Percentiles rank a stretch among this genome's conserved stretches.
Evolutionary conservation across 2,797 vertebrate species (phyloP).

Genomic region (Fundulus diaphanus): DNA sequence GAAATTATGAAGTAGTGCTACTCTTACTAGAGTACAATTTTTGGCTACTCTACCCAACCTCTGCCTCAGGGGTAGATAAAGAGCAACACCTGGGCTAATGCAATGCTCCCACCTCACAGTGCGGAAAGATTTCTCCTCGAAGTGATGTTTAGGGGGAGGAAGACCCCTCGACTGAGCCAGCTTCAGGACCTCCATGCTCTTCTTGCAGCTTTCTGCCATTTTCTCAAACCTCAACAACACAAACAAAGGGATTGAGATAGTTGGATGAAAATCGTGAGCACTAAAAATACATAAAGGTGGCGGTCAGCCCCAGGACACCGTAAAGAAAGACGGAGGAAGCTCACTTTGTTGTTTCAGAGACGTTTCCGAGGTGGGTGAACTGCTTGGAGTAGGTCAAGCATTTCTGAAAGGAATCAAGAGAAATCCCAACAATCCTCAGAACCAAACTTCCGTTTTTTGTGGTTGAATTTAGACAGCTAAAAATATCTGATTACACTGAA

Average conservation of each 20-base stretch:
- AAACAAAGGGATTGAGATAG: background rate
- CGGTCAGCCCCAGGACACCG: background rate
- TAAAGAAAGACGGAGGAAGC: background rate
- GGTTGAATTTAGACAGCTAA: too few relatives aligned
- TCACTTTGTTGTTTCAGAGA: slow-evolving; percentile 91
- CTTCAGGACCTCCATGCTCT: slow-evolving; percentile 90
- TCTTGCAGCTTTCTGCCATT: slow-evolving; percentile 90
- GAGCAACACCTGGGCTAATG: background rate
- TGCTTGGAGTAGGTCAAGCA: slow-evolving; percentile 93
- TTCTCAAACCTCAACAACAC: slow-evolving; percentile 90
- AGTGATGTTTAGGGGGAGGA: slow-evolving; percentile 93
- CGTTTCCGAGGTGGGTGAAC: slow-evolving; percentile 94
- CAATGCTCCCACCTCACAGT: slow-evolving; percentile 83
- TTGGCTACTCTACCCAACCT: too few relatives aligned
- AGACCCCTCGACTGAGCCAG: slow-evolving; percentile 88
- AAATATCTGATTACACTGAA: too few relatives aligned
- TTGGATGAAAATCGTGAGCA: background rate
- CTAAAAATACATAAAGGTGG: background rate
- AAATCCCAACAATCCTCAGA: background rate
- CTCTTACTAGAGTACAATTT: too few relatives aligned
- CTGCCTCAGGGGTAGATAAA: background rate
- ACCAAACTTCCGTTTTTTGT: too few relatives aligned
- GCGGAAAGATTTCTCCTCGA: slow-evolving; percentile 91
- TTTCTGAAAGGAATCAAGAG: slow-evolving; percentile 78
- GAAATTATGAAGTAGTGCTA: too few relatives aligned